Evolutionary conservation across 2,113 vertebrate species (phyloP).

Genomic region (Perccottus glenii): DNA sequence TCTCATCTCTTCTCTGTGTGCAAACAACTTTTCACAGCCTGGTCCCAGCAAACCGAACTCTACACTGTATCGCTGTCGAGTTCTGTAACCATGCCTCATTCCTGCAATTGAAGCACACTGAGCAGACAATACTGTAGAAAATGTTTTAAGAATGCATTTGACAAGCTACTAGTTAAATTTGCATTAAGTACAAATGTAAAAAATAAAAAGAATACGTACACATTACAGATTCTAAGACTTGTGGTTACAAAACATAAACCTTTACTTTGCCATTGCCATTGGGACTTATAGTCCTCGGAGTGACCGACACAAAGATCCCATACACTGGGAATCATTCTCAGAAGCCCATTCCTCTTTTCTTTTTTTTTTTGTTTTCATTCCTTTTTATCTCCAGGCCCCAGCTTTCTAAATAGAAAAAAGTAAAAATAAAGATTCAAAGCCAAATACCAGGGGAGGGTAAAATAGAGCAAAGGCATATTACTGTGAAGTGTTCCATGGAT

Average conservation of each 20-base stretch:
- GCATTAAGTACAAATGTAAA: too few species aligned
- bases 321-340: conserved; percentile 27
- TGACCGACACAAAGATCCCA: conserved; percentile 28
- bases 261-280: background rate
- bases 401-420: conserved; percentile 54
- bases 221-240: too few species aligned
- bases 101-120: conserved; percentile 20
- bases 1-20: conserved; percentile 36
- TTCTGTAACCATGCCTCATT: conserved; percentile 35
- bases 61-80: conserved; percentile 25
- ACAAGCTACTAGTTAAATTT: too few species aligned
- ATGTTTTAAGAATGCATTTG: background rate
- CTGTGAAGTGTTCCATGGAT: conserved; percentile 60
- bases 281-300: conserved; percentile 2
- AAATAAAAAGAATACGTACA: too few species aligned
- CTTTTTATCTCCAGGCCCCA: conserved; percentile 67
- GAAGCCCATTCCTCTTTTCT: conserved; percentile 21
- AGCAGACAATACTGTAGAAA: conserved; percentile 6
- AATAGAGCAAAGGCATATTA: conserved; percentile 67
- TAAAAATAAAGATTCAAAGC: conserved; percentile 20
- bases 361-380: conserved; percentile 45
- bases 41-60: conserved; percentile 29
- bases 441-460: conserved; percentile 63
- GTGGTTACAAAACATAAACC: too few species aligned
- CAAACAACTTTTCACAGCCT: conserved; percentile 53